phyloP scores from a whole-genome alignment of 92 coral and sea anemone species.

The Ricordea florida region DNA sequence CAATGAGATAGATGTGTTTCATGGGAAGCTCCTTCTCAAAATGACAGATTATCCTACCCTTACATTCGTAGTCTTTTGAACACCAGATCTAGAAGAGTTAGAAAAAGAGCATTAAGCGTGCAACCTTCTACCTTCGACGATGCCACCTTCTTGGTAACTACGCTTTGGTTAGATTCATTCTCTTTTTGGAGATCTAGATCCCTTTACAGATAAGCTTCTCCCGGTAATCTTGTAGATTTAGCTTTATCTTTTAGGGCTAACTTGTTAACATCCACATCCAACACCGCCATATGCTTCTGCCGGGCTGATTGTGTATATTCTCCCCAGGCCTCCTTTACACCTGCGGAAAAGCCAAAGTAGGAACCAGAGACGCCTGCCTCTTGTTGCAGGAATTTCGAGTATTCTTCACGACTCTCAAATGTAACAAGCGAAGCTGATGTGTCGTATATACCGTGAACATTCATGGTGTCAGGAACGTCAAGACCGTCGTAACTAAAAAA shows the following conservation, averaged over 20 bases:
- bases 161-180: no score
- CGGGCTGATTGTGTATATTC: background rate
- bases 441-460: conserved; percentile 34
- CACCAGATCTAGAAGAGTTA: no score
- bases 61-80: no score
- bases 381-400: background rate
- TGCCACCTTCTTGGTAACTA: no score
- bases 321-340: conserved; percentile 31
- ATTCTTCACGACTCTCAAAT: conserved; percentile 18
- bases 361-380: conserved; percentile 34
- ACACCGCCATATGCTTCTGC: conserved; percentile 26
- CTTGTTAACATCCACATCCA: conserved; percentile 15
- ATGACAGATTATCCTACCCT: no score
- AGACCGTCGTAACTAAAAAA: conserved; percentile 7
- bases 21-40: no score
- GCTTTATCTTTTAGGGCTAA: background rate
- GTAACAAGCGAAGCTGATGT: background rate
- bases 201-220: no score
- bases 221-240: no score
- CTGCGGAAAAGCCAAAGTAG: conserved; percentile 19
- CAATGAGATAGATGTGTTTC: no score
- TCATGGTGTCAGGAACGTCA: conserved; percentile 49
- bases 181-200: no score
- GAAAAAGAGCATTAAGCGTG: no score
- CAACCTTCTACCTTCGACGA: no score